Evolutionary conservation across 2,888 invertebrate species (phyloP).

Genomic region (Alentia gelatinosa): DNA sequence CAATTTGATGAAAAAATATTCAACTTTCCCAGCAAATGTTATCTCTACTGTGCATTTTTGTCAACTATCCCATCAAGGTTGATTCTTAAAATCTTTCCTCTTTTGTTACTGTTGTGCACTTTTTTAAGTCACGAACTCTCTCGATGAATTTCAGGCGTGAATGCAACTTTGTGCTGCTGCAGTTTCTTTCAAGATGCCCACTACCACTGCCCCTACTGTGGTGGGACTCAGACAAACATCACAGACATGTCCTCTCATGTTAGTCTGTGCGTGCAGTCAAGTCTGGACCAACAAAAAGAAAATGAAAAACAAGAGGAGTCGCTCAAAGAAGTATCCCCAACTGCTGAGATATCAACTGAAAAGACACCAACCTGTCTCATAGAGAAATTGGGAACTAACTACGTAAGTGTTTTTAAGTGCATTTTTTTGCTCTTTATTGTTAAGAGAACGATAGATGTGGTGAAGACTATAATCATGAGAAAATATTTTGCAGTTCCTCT

Average conservation of each 20-base stretch:
- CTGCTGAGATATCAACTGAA: not conserved
- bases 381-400: not conserved
- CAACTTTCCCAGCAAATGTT: too few relatives aligned
- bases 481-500: too few relatives aligned
- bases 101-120: too few relatives aligned
- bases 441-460: too few relatives aligned
- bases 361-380: not conserved
- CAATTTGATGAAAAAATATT: too few relatives aligned
- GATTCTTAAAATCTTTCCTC: too few relatives aligned
- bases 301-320: not conserved
- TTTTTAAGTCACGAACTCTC: too few relatives aligned
- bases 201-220: slow-evolving; percentile 27
- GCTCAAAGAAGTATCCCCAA: not conserved
- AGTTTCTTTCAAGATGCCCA: not conserved
- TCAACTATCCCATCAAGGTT: too few relatives aligned
- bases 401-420: too few relatives aligned
- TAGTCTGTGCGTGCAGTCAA: not conserved
- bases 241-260: not conserved
- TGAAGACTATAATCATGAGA: too few relatives aligned
- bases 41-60: too few relatives aligned
- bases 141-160: not conserved
- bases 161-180: not conserved
- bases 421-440: too few relatives aligned
- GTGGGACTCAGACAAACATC: not conserved
- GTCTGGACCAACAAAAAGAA: not conserved